Conservation (phyloP, 2,797 vertebrate genomes). For the Cyclura pinguis region DNA sequence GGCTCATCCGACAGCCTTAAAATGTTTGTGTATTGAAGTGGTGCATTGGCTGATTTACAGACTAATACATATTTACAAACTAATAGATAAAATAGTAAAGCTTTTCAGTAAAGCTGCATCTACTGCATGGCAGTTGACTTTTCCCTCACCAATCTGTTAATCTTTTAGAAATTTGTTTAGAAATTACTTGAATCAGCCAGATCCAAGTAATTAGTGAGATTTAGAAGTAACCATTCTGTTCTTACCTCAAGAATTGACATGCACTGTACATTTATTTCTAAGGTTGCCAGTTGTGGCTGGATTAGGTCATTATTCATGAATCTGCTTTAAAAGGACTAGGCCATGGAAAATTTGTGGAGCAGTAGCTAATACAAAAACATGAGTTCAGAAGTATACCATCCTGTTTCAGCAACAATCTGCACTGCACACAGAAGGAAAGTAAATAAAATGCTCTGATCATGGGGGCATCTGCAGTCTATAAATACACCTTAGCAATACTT, state of each 20-base stretch:
- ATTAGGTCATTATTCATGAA: constrained; percentile 38
- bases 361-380: neutral
- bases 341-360: no score
- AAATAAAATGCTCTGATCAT: neutral
- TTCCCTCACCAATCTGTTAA: neutral
- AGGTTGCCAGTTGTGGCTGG: constrained; percentile 59
- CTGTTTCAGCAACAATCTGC: neutral
- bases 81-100: neutral
- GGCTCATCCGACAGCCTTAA: constrained; percentile 38
- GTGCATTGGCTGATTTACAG: constrained; percentile 12
- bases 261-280: neutral
- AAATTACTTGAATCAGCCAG: constrained; percentile 54
- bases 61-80: neutral
- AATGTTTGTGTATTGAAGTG: constrained; percentile 42
- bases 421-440: neutral
- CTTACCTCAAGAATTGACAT: constrained; percentile 68
- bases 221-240: constrained; percentile 56
- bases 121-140: constrained; percentile 20
- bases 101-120: neutral
- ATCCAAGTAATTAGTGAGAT: neutral
- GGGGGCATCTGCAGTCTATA: neutral
- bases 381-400: neutral
- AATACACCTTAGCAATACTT: neutral
- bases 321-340: constrained; percentile 12
- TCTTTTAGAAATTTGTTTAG: neutral